Evolutionary conservation across 2,113 vertebrate genomes (phyloP).

Genomic region (Anarhynchus alexandrinus): DNA sequence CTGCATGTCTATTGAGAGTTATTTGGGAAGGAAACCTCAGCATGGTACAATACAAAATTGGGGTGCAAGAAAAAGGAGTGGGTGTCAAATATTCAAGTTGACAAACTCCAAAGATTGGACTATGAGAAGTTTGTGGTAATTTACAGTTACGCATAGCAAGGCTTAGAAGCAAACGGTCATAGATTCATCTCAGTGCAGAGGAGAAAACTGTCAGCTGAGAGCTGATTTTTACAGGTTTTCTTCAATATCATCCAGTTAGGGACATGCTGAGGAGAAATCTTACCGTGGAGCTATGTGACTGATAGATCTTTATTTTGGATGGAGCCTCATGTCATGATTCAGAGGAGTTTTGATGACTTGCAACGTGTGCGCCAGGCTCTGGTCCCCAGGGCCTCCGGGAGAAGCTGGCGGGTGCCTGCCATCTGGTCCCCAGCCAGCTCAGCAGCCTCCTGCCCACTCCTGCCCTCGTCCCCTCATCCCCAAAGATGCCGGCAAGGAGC

Average conservation of each 20-base stretch:
- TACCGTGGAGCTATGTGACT: not conserved
- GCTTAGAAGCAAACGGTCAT: not conserved
- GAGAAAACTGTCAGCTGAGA: not conserved
- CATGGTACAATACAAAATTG: not conserved
- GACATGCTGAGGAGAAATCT: not conserved
- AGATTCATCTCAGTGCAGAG: not conserved
- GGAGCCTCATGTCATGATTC: fast-evolving
- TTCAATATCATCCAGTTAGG: not conserved
- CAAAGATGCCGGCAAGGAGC: fast-evolving
- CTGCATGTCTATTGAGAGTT: not conserved
- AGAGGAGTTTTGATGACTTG: not conserved
- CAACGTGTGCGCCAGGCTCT: fast-evolving
- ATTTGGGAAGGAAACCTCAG: not conserved
- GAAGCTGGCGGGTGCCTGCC: not conserved
- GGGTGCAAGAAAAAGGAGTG: not conserved
- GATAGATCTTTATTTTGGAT: not conserved
- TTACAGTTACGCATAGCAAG: not conserved
- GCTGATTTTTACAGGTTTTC: not conserved
- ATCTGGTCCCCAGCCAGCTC: not conserved
- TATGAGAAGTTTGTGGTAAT: not conserved
- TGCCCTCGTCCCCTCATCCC: not conserved
- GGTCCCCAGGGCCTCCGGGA: not conserved
- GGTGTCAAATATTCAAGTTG: not conserved
- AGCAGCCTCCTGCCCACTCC: not conserved
- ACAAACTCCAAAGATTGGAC: not conserved